Evolutionary conservation across 1,140 invertebrate species (phyloP), one percentile per base, ranked within the genome.

Genomic region (Coenobita brevimanus): DNA sequence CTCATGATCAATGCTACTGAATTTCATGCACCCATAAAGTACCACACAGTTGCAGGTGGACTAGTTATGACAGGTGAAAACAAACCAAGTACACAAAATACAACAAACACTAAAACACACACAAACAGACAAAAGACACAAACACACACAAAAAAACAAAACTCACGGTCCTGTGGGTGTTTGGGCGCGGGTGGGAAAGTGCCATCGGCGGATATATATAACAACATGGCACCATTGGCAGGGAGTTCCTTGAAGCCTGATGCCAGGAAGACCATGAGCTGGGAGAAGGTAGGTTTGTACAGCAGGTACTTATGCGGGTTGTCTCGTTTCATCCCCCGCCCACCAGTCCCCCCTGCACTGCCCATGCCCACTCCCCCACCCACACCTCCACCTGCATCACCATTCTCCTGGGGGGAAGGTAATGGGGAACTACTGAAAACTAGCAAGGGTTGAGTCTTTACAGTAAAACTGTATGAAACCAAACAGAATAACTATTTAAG

Each of bases 251-350:
- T 98, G 92, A 98, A 98, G 43, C 94, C 93, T 90, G 97, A 98
- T 50, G 97, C 96, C 89, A 99, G 94, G 93, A 99, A 99, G 30
- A 98, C 97, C 92, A 98, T 94, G 43, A 99, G 95, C 93, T 99
- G 97, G 92, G 96, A 97, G 91, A 98, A 96, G 71, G 97, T 98
- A 62, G 98, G 98, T 92, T 98, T 99, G 93, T 98, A 99, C 89
- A 99, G 94, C 89, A 99, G 94, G 93, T 99, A 99, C 93, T 99
- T 99, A 94, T 99, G 98, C 21, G 98, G 98, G 94, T 99, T 99
- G 92, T 98, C 97, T 91, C 97, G 93, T 92, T 96, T 95, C 57
- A 95, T 75, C 73, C 64, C 64, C 15, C 69, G 15, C n/a, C 69
- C 69, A n/a, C 62, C 62, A 57, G 54, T 57, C n/a, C n/a, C n/a